Base-by-base conservation (phyloP, 2,888 invertebrate genomes). In the Ectropis crepuscularia region DNA sequence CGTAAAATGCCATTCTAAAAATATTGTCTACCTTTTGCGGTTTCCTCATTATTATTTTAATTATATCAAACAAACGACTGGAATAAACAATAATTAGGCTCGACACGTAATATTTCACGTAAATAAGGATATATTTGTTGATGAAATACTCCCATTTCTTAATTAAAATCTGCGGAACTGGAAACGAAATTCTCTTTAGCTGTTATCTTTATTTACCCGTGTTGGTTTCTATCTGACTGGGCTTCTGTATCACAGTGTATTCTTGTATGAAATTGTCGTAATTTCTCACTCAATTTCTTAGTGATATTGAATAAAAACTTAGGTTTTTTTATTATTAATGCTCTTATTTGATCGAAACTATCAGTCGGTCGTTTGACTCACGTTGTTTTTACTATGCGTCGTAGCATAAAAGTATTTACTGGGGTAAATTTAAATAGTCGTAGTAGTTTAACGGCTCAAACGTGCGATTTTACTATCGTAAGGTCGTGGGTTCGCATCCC, bases 151-250 rank as follows among this genome's bases (percentile, higher is more conserved):
- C 69, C 65, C 73, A 72, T 69, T 77, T 74, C 77, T 78, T 84
- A 82, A 84, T 86, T 86, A 80, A 83, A 84, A 80, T 80, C 73
- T 74, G 71, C 73, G 75, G 74, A 79, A 74, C 66, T 74, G 67
- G 68, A 61, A 73, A 77, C 73, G 74, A 77, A 78, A 77, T 77
- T 68, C 66, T 28, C 65, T 76, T 53, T 72, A 67, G 73, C 69
- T 76, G 73, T 73, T 71, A 70, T 71, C 63, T 53, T 61, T 65
- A 61, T 65, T 64, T 61, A 50, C 43, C 42, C 53, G 57, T 42
- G 50, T 66, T 53, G 57, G 65, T 67, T 71, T 72, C 53, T 59
- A 60, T 68, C 64, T 63, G 62, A 65, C 62, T 68, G 69, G 69
- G 67, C 39, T 67, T 70, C 46, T 63, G 59, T 70, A 63, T 59